phyloP scores from a whole-genome alignment of 1,140 invertebrate species.

The Drosophila albomicans region DNA sequence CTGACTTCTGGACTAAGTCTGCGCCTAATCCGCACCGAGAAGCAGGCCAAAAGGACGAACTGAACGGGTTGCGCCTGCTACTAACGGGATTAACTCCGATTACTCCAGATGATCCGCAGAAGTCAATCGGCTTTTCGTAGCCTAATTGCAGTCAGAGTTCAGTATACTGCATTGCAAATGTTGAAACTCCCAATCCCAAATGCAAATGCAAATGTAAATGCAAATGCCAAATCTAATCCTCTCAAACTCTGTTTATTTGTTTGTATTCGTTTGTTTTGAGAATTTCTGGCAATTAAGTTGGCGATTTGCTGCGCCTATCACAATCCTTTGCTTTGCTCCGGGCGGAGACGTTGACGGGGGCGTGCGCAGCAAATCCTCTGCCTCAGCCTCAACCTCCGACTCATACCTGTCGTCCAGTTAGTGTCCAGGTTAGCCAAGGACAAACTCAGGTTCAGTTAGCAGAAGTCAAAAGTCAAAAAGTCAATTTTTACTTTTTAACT shows the following conservation, averaged over 20 bases:
- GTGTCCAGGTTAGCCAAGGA: conserved; percentile 31
- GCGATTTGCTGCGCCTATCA: conserved; percentile 57
- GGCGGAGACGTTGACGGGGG: conserved; percentile 45
- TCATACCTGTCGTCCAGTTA: conserved; percentile 30
- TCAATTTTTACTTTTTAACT: too few species aligned
- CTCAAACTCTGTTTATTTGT: conserved; percentile 72
- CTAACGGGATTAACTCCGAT: conserved; percentile 73
- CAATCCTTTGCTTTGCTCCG: background rate
- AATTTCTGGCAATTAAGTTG: conserved; percentile 78
- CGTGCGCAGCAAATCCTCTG: conserved; percentile 50
- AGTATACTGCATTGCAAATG: conserved; percentile 3
- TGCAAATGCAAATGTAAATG: background rate
- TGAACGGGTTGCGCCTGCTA: conserved; percentile 41
- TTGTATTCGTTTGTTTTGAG: conserved; percentile 83
- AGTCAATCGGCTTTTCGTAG: conserved; percentile 66
- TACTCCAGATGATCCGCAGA: conserved; percentile 79
- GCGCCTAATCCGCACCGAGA: conserved; percentile 61
- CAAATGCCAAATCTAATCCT: conserved; percentile 32
- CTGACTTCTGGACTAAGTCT: conserved; percentile 67
- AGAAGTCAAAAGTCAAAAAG: conserved; percentile 46
- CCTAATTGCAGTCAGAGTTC: conserved; percentile 46
- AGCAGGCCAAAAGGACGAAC: background rate
- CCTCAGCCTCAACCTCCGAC: too few species aligned
- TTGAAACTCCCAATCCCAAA: conserved; percentile 18
- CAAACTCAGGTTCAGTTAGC: background rate